These are phyloP conservation scores for Sphaeramia orbicularis DNA, from an alignment of 2,797 vertebrate genomes.

Conservation along the genomic window DNA sequence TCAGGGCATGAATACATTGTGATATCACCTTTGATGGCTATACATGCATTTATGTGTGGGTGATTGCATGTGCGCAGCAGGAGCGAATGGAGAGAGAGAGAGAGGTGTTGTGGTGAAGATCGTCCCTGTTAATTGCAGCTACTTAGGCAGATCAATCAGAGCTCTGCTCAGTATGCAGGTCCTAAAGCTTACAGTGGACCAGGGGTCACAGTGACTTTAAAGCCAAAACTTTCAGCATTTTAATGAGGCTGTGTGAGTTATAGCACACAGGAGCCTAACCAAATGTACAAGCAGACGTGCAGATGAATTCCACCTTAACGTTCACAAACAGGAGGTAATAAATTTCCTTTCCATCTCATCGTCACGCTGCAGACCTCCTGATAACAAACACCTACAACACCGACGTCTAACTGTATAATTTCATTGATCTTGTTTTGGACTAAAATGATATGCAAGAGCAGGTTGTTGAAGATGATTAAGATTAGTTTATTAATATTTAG, in stretches of 20 bases:
- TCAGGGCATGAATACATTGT: conserved; percentile 17
- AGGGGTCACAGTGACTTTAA: conserved; percentile 79
- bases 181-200: conserved; percentile 48
- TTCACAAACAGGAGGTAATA: no score
- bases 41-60: conserved; percentile 31
- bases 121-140: conserved; percentile 80
- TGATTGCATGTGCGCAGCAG: conserved; percentile 26
- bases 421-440: no score
- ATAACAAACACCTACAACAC: no score
- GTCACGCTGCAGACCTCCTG: no score
- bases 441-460: no score
- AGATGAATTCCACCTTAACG: no score
- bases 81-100: no score
- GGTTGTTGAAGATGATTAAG: no score
- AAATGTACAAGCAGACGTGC: conserved; percentile 41
- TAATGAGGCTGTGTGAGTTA: conserved; percentile 81
- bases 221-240: conserved; percentile 78
- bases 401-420: no score
- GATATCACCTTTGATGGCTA: conserved; percentile 40
- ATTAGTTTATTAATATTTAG: no score
- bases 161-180: conserved; percentile 76
- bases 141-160: conserved; percentile 81
- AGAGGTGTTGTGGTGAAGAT: conserved; percentile 35
- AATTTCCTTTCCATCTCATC: no score
- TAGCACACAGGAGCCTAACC: conserved; percentile 38